These are phyloP conservation scores for Rhombomys opimus DNA, from an alignment of 2,113 vertebrate genomes.

Conservation along the genomic window DNA sequence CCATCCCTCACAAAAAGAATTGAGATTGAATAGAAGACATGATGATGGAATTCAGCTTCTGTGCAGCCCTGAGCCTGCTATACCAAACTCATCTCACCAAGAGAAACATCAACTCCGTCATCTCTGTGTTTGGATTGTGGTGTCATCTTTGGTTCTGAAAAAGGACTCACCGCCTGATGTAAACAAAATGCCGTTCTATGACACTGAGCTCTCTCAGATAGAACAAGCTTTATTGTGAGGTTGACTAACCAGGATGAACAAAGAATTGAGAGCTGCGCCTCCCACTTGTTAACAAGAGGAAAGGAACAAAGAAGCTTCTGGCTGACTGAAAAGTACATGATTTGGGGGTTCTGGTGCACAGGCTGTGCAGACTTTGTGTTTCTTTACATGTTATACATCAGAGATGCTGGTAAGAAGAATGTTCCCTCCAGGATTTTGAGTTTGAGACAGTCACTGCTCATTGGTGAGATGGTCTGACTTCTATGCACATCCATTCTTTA, in stretches of 20 bases:
- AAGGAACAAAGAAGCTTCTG: background rate
- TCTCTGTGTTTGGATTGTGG: background rate
- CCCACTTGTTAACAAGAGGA: background rate
- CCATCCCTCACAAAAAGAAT: background rate
- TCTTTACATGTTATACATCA: background rate
- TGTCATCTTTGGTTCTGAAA: background rate
- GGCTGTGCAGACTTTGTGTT: background rate
- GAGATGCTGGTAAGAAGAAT: background rate
- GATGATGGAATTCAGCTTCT: background rate
- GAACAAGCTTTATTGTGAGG: background rate
- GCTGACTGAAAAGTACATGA: background rate
- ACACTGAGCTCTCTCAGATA: background rate
- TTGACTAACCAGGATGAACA: background rate
- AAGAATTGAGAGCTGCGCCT: background rate
- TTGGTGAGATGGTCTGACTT: background rate
- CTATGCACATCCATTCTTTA: background rate
- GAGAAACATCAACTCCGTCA: background rate
- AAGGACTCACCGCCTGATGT: background rate
- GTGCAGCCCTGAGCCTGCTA: background rate
- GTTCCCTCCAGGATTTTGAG: background rate
- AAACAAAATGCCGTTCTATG: background rate
- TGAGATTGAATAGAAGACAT: background rate
- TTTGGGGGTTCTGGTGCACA: background rate
- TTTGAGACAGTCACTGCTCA: background rate
- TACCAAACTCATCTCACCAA: background rate